A percentile compares a stretch with the other conserved stretches of the same genome.
phyloP scores from a whole-genome alignment of 2,797 vertebrate species.

The Rallus crepitans region DNA sequence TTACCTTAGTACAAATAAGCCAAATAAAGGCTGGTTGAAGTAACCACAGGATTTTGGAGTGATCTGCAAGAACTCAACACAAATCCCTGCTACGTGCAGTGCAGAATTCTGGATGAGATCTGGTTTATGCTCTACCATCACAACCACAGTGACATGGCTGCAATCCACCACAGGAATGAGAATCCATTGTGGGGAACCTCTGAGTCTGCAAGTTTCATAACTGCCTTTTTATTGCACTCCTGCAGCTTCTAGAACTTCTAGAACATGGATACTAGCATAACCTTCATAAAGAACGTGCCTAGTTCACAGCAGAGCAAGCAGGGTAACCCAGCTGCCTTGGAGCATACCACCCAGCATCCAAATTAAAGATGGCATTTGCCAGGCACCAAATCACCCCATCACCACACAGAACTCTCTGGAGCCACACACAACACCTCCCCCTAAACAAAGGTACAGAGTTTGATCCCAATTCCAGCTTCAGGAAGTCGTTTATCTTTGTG shows the following conservation, averaged over 20 bases:
- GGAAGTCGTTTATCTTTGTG: neutral
- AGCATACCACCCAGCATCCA: neutral
- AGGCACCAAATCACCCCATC: neutral
- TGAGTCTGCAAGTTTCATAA: neutral
- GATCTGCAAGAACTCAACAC: neutral
- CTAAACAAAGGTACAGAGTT: neutral
- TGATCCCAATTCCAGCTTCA: neutral
- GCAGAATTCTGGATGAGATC: neutral
- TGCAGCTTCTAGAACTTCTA: neutral
- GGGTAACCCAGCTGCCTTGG: constrained; percentile 3
- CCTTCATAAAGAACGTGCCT: neutral
- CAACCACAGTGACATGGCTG: neutral
- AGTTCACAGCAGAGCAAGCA: constrained; percentile 2
- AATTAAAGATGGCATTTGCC: neutral
- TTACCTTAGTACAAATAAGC: neutral
- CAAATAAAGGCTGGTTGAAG: neutral
- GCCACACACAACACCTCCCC: accelerated
- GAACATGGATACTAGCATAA: constrained; percentile 39
- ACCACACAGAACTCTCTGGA: neutral
- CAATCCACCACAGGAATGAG: neutral
- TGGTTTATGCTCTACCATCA: neutral
- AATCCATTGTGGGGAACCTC: neutral
- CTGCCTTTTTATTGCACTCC: constrained; percentile 41
- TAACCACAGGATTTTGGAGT: neutral
- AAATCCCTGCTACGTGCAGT: neutral